Evolutionary conservation across 1,140 invertebrate species (phyloP).

Genomic region (Neuroterus valhalla): DNA sequence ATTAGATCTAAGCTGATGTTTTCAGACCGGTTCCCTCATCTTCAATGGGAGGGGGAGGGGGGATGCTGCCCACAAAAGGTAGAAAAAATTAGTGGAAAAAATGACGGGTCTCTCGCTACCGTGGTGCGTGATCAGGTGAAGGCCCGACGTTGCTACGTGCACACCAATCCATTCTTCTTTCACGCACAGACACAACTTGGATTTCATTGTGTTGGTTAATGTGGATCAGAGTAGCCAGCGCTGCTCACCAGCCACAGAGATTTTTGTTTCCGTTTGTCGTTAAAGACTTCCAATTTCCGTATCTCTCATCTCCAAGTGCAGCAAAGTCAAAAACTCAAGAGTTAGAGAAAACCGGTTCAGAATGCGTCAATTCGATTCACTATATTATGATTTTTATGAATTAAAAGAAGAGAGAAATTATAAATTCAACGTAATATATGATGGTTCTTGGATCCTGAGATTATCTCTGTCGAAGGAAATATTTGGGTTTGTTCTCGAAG

Average conservation of each 20-base stretch:
- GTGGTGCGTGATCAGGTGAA: slow-evolving; percentile 63
- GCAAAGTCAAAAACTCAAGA: not conserved
- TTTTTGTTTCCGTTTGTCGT: slow-evolving; percentile 30
- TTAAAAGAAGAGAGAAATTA: no score
- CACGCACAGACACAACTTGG: slow-evolving; percentile 36
- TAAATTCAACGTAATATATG: no score
- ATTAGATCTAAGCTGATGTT: slow-evolving; percentile 53
- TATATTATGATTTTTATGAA: no score
- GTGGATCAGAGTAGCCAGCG: slow-evolving; percentile 44
- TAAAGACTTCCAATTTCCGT: slow-evolving; percentile 29
- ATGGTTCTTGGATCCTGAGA: no score
- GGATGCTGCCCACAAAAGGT: slow-evolving; percentile 37
- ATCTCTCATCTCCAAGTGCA: not conserved
- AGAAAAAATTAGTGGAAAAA: slow-evolving; percentile 63
- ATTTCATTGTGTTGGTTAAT: slow-evolving; percentile 34
- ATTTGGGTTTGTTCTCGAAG: no score
- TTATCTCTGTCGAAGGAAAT: no score
- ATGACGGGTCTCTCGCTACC: slow-evolving; percentile 67
- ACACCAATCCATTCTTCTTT: slow-evolving; percentile 24
- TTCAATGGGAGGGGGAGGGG: slow-evolving; percentile 30
- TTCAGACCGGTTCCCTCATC: slow-evolving; percentile 33
- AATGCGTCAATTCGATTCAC: no score
- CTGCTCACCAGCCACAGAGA: slow-evolving; percentile 25
- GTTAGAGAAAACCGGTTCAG: not conserved
- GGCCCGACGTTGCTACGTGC: slow-evolving; percentile 21